Evolutionary conservation across 1,140 invertebrate genomes (phyloP), one percentile per base, ranked within the genome.

Genomic region (Ectropis grisescens): DNA sequence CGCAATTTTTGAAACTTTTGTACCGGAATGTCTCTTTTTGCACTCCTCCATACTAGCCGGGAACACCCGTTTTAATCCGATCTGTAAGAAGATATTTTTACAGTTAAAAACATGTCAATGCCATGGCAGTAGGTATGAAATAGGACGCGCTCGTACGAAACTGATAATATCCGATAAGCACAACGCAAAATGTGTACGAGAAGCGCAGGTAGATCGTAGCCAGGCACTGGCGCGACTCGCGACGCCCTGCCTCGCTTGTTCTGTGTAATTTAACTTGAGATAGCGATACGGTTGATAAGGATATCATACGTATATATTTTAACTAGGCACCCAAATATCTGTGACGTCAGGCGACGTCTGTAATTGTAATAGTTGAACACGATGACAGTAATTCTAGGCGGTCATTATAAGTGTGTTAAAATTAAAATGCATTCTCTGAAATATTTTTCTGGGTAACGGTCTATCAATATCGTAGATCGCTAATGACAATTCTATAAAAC

Each of bases 1-100:
- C 15, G 93, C 93, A 35, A 95, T 95, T 82, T 94, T 92, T 19
- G 93, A 94, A 54, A 94, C 93, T 85, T 95, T 95, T 47, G 90
- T 88, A 58, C 91, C 91, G 50, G 86, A 83, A 32, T 83, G 67
- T 48, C 85, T 85, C 57, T 88, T 90, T 72, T 91, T 91, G 36
- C 91, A 87, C 54, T 92, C 89, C 85, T 87, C 85, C 85, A 87
- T 87, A 40, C 65, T 82, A 68, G 52, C 56, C 69, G 56, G 60
- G 50, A 68, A 65, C 45, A 64, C 68, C 74, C 74, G 70, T 46
- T 78, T 82, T 58, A 79, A 67, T 66, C 64, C 61, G 47, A 78
- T 54, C 78, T 82, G 74, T 33, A 80, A 80, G 47, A 62, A 47
- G 27, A 62, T 61, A 46, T 43, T 45, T 38, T 38, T 42, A 65